These are phyloP conservation scores for Cyprinella venusta DNA, from an alignment of 2,797 vertebrate genomes.

Conservation along the genomic window DNA sequence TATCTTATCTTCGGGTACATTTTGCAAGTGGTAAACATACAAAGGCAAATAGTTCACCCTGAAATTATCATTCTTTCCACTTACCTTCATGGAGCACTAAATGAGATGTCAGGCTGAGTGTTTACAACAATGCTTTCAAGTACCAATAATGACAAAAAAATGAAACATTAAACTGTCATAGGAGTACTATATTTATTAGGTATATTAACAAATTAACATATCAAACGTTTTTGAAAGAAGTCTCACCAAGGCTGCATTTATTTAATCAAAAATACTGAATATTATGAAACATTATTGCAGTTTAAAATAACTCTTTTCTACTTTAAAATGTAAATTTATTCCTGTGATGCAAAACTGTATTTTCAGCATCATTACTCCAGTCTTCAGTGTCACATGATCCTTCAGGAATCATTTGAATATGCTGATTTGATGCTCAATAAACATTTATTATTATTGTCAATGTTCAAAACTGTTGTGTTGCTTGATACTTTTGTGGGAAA, in stretches of 20 bases:
- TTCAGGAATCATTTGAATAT: not conserved
- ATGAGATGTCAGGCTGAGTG: not conserved
- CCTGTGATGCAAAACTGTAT: not conserved
- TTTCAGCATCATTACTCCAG: not conserved
- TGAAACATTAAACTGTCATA: not conserved
- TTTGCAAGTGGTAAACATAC: conserved; percentile 1
- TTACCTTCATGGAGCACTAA: not conserved
- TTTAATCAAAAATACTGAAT: not conserved
- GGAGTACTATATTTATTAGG: too few species aligned
- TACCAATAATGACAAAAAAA: not conserved
- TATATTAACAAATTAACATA: too few species aligned
- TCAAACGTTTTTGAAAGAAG: not conserved
- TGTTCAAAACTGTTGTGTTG: not conserved
- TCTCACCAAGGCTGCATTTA: not conserved
- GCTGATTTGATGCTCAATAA: too few species aligned
- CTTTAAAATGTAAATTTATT: not conserved
- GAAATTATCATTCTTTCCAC: not conserved
- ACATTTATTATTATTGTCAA: not conserved
- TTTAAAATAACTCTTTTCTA: not conserved
- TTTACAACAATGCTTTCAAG: not conserved
- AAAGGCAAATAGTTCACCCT: not conserved
- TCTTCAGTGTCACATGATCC: too few species aligned
- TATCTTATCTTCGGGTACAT: not conserved
- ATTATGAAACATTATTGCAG: not conserved
- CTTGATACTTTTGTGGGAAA: not conserved